Conservation (phyloP, 2,888 invertebrate species). For the Dicranocentrus wangi region DNA sequence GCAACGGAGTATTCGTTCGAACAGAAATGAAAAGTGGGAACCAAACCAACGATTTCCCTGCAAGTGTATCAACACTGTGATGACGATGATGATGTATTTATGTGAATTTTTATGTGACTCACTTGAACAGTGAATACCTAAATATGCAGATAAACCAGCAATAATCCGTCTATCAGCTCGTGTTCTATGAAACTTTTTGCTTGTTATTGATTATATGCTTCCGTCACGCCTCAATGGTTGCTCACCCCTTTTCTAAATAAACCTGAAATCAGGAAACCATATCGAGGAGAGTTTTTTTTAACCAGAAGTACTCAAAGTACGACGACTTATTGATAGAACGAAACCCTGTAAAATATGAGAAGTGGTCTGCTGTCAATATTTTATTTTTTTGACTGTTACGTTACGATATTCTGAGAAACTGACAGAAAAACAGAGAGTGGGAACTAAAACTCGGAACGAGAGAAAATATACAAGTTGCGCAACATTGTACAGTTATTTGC, state of each 20-base stretch:
- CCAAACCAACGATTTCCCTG: conserved; percentile 10
- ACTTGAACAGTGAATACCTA: conserved; percentile 25
- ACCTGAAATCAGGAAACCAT: conserved; percentile 31
- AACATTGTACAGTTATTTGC: conserved; percentile 58
- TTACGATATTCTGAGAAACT: conserved; percentile 21
- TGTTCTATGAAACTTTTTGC: conserved; percentile 43
- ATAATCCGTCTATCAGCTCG: conserved; percentile 44
- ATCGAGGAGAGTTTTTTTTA: background rate
- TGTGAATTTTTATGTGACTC: conserved; percentile 49
- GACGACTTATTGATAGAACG: background rate
- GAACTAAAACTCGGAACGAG: conserved; percentile 24
- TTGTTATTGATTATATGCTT: conserved; percentile 55
- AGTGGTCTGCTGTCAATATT: conserved; percentile 27
- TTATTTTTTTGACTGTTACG: conserved; percentile 41
- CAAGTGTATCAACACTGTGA: conserved; percentile 4
- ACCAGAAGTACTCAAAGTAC: background rate
- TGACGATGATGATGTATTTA: conserved; percentile 36
- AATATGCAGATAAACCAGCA: conserved; percentile 5
- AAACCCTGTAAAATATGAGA: conserved; percentile 30
- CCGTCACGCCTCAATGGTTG: conserved; percentile 49
- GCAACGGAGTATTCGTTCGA: background rate
- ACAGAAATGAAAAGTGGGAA: conserved; percentile 60
- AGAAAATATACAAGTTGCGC: conserved; percentile 48
- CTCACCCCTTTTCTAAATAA: conserved; percentile 11
- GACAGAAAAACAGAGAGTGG: conserved; percentile 38